A percentile compares a stretch with the other conserved stretches of the same genome.
phyloP scores from a whole-genome alignment of 2,888 invertebrate genomes.

The Troides helena region DNA sequence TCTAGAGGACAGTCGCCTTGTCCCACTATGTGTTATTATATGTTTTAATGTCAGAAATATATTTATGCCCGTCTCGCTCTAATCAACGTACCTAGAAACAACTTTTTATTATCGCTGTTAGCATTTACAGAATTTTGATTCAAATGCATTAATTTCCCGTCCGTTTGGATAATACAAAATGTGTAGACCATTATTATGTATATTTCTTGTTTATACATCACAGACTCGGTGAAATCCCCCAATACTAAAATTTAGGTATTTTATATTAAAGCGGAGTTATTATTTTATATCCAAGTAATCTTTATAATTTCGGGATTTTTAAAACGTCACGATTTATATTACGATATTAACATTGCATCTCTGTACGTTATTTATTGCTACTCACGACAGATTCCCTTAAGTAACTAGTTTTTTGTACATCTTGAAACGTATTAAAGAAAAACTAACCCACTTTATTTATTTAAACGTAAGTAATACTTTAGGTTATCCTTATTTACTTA shows the following conservation, averaged over 20 bases:
- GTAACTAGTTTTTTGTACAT: background rate
- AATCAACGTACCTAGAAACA: background rate
- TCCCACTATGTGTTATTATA: conserved; percentile 24
- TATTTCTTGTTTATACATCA: background rate
- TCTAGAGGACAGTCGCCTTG: conserved; percentile 53
- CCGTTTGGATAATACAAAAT: background rate
- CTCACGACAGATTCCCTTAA: conserved; percentile 30
- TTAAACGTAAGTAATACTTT: background rate
- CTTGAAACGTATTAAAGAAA: background rate
- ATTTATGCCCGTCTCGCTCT: conserved; percentile 7
- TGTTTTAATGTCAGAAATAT: conserved; percentile 7
- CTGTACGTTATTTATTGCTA: conserved; percentile 19
- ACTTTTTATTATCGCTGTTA: background rate
- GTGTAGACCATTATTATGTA: background rate
- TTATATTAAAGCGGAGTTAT: background rate
- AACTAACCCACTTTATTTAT: background rate
- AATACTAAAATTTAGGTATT: background rate
- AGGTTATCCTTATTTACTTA: background rate
- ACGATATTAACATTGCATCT: conserved; percentile 21
- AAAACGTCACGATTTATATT: conserved; percentile 15
- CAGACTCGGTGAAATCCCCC: background rate
- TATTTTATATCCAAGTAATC: background rate
- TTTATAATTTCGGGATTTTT: conserved; percentile 17
- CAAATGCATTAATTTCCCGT: background rate
- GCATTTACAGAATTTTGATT: background rate